Base-by-base conservation (phyloP, 2,113 vertebrate genomes). In the Delphinus delphis region DNA sequence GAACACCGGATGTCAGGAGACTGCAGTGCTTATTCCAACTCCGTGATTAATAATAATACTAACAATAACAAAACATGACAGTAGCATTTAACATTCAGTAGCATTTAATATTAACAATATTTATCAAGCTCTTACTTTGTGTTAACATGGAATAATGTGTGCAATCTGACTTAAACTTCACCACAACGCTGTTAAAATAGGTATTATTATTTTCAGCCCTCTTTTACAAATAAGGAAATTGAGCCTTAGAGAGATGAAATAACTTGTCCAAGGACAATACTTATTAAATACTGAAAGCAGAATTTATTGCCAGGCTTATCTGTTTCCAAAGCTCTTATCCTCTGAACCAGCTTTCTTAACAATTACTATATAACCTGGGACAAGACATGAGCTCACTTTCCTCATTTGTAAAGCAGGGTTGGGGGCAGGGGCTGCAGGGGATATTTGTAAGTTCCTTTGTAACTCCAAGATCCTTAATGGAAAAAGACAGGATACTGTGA, bases 11-110 rank as follows among this genome's bases (percentile, higher is more conserved):
- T 95, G 81, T 94, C 76, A 80, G 95, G 76, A 77, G 60, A 91
- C 41, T 67, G 62, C 76, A 65, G 26, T 67, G 28, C 47, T 71
- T 93, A 82, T 88, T 96, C 96, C 77, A 97, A 81, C 53, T 96
- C 31, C 74, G 65, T 86, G 95, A 97, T 97, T 88, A 91, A 95
- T 96, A 90, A 55, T 47, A 62, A 88, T 77, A 53, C 67, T 88
- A 86, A 79, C 82, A 91, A 93, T 93, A 97, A 91, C 77, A 94
- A 90, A 84, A 68, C 33, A n/a, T 33, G 85, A 94, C 91, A 93
- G 96, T 50, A 86, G 4, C 63, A 97, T 95, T 97, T 96, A 95
- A 65, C 60, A 81, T 92, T 60, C 80, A 71, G 80, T 70, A 95
- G 70, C 84, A 84, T 81, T 96, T 96, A 88, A 83, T 47, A 90